These are phyloP conservation scores for Chitala chitala DNA, from an alignment of 2,113 vertebrate species.

Conservation along the genomic window DNA sequence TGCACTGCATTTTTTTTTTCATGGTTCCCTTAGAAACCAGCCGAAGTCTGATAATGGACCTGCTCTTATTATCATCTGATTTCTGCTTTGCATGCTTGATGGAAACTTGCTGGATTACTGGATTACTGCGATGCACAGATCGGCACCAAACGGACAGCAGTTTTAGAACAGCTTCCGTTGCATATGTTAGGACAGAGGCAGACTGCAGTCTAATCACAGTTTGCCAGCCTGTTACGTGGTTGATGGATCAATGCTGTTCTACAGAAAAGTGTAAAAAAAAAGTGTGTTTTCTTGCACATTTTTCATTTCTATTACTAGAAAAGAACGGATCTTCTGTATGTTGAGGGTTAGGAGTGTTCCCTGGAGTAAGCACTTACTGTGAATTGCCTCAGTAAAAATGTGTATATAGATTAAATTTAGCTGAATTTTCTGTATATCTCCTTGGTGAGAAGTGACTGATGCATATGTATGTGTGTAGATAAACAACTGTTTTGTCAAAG, in stretches of 20 bases:
- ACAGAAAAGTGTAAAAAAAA: too few relatives aligned
- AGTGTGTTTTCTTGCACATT: too few relatives aligned
- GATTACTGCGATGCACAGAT: conserved; percentile 14
- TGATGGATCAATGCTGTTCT: neutral
- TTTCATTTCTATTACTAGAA: too few relatives aligned
- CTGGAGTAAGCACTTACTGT: too few relatives aligned
- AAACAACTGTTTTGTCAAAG: too few relatives aligned
- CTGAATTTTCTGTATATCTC: too few relatives aligned
- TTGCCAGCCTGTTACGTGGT: conserved; percentile 6
- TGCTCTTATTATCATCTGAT: neutral
- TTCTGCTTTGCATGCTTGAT: conserved; percentile 1
- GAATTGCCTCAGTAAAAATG: too few relatives aligned
- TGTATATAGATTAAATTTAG: too few relatives aligned
- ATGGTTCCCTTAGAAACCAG: neutral
- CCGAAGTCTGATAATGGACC: neutral
- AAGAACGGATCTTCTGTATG: too few relatives aligned
- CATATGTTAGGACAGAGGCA: conserved; percentile 9
- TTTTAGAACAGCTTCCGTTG: neutral
- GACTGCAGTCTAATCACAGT: conserved; percentile 24
- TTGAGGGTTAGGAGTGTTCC: too few relatives aligned
- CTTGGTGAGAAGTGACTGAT: too few relatives aligned
- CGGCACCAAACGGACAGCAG: conserved; percentile 10
- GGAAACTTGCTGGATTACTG: conserved; percentile 23
- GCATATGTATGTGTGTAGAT: too few relatives aligned
- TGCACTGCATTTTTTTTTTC: neutral